A percentile compares a stretch with the other conserved stretches of the same genome.
phyloP scores from a whole-genome alignment of 2,797 vertebrate species.

The Enteromius anoplus region DNA sequence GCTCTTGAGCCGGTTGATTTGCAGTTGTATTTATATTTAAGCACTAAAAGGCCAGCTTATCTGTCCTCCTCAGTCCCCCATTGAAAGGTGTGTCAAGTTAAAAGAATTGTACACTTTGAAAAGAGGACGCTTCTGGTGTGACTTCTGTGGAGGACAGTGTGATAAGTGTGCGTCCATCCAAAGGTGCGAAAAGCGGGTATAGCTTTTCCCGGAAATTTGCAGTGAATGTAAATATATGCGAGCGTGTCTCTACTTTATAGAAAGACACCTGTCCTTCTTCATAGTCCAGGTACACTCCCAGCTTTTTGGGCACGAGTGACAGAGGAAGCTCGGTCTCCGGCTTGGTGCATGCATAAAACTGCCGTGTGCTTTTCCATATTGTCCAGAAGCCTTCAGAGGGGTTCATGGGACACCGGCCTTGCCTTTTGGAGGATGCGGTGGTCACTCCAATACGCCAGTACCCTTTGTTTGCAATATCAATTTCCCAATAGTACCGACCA shows the following conservation, averaged over 20 bases:
- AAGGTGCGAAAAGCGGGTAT: conserved; percentile 62
- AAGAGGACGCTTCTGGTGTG: neutral
- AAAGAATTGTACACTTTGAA: neutral
- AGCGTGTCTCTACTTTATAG: conserved; percentile 57
- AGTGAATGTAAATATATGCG: conserved; percentile 60
- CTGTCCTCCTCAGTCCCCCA: no score
- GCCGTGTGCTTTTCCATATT: conserved; percentile 61
- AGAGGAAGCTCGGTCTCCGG: conserved; percentile 57
- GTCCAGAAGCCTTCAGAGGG: conserved; percentile 70
- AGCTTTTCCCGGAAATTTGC: conserved; percentile 59
- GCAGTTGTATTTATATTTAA: neutral
- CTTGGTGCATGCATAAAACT: conserved; percentile 64
- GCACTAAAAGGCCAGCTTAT: neutral
- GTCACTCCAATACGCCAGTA: conserved; percentile 75
- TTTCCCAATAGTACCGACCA: conserved; percentile 80
- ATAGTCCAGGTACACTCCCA: conserved; percentile 63
- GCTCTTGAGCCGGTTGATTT: neutral
- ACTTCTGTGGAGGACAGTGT: conserved; percentile 49
- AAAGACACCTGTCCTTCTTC: conserved; percentile 66
- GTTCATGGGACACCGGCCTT: conserved; percentile 70
- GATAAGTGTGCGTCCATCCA: conserved; percentile 65
- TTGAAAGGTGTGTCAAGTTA: neutral
- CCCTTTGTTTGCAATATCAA: conserved; percentile 71
- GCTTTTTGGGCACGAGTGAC: conserved; percentile 43
- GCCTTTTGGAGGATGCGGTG: conserved; percentile 63